Evolutionary conservation across 2,888 invertebrate species (phyloP), one percentile per base, ranked within the genome.

Genomic region (Callyntrura guangdongensis): DNA sequence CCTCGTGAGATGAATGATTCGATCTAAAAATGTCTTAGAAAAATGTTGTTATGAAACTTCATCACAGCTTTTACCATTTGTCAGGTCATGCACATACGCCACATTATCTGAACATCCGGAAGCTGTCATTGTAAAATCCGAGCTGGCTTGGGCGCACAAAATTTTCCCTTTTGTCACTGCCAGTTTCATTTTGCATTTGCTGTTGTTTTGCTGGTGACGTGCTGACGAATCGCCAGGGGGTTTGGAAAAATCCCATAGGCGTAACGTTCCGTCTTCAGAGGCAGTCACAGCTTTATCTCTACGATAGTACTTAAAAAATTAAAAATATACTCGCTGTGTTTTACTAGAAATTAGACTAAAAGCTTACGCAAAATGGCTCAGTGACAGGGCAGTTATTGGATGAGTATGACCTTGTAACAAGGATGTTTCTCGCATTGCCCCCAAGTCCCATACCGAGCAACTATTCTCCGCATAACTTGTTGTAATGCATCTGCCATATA

Each of bases 51-150:
- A 36, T 2, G 2, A 36, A 36, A n/a, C n/a, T 69, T 27, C 5
- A 14, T 9, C 1, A 69, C 6, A 36, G 64, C 67, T 72, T 59
- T 93, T 94, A 95, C 97, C 97, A 81, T 97, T 97, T 92, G 95
- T 95, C 11, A 96, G 95, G 93, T 97, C 96, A 95, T 96, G 98
- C 45, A 98, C 95, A 94, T 96, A 97, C 6, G 97, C 97, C 0
- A 96, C 97, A 69, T 96, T 95, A 94, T 98, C 98, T 96, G 97
- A 97, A 20, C 97, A 97, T 0, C 97, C 97, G 0, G 98, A 97
- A 5, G 96, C 97, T 0, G 97, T 95, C 86, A 96, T 95, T 85
- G 96, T 96, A n/a, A 96, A 96, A 92, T 96, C 96, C 0, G 96
- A 96, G 94, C 96, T 96, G 95, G 97, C 97, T 95, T 96, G 96